Conservation (phyloP, 2,888 invertebrate species). For the Acleris emargana region DNA sequence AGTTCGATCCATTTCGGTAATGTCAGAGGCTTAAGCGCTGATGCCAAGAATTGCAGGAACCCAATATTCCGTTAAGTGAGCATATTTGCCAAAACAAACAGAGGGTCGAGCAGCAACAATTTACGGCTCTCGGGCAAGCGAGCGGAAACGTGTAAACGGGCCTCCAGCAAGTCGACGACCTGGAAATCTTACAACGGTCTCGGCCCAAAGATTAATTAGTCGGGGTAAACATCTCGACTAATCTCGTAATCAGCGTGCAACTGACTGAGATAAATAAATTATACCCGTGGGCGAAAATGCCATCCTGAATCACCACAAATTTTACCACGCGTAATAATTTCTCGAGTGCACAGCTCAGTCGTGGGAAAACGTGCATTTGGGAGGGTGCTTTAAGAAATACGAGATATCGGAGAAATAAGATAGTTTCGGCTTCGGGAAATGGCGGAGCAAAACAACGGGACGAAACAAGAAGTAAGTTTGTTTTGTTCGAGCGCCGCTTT, state of each 20-base stretch:
- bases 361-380: constrained; percentile 51
- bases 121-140: constrained; percentile 46
- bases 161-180: constrained; percentile 62
- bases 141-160: constrained; percentile 57
- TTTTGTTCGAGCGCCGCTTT: constrained; percentile 22
- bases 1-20: not conserved
- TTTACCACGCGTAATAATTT: constrained; percentile 61
- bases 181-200: constrained; percentile 67
- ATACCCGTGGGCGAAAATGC: constrained; percentile 64
- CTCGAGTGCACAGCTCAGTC: constrained; percentile 61
- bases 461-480: constrained; percentile 60
- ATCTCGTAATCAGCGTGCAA: constrained; percentile 75
- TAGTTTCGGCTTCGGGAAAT: constrained; percentile 44
- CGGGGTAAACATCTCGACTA: constrained; percentile 66
- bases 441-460: constrained; percentile 52
- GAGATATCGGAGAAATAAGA: constrained; percentile 40
- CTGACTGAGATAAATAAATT: constrained; percentile 74
- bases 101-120: constrained; percentile 36
- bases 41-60: constrained; percentile 17
- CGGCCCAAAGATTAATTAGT: constrained; percentile 75
- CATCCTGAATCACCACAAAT: constrained; percentile 68
- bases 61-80: constrained; percentile 35
- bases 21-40: constrained; percentile 8
- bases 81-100: constrained; percentile 45
- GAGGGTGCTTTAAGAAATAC: constrained; percentile 46